Conservation (phyloP, 2,797 vertebrate species). For the Fistularia commersonii region DNA sequence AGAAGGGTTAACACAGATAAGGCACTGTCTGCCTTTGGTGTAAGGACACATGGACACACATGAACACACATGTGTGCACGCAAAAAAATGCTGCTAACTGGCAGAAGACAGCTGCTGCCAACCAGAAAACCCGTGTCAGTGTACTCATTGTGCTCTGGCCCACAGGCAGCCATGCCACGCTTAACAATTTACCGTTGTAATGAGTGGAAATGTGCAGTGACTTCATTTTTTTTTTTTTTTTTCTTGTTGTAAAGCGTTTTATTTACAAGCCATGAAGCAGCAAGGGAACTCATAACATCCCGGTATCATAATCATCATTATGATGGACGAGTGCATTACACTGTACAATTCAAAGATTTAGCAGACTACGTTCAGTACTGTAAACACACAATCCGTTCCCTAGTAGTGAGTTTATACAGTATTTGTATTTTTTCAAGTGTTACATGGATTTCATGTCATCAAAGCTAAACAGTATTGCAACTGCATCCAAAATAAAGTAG, state of each 20-base stretch:
- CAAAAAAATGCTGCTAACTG: conserved; percentile 54
- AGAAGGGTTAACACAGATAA: conserved; percentile 36
- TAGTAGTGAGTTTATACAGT: conserved; percentile 1
- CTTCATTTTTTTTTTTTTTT: conserved; percentile 38
- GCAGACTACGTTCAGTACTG: conserved; percentile 6
- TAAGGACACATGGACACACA: conserved; percentile 4
- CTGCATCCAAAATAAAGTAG: no score
- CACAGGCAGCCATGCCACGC: conserved; percentile 59
- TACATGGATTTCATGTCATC: no score
- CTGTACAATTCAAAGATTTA: conserved; percentile 16
- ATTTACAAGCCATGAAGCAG: conserved; percentile 48
- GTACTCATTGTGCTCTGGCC: conserved; percentile 49
- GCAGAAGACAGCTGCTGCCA: conserved; percentile 70
- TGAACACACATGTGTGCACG: conserved; percentile 1
- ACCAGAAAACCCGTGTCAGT: conserved; percentile 64
- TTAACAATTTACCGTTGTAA: conserved; percentile 62
- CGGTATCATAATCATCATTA: conserved; percentile 26
- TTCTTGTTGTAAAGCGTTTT: conserved; percentile 45
- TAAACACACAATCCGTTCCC: background rate
- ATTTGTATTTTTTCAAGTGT: no score
- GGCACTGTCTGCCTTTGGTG: conserved; percentile 38
- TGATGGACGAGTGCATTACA: conserved; percentile 8
- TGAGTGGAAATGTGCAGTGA: conserved; percentile 46
- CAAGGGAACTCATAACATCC: conserved; percentile 25
- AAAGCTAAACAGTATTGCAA: no score